Evolutionary conservation across 2,888 invertebrate species (phyloP), one percentile per base, ranked within the genome.

Genomic region (Erebia ligea): DNA sequence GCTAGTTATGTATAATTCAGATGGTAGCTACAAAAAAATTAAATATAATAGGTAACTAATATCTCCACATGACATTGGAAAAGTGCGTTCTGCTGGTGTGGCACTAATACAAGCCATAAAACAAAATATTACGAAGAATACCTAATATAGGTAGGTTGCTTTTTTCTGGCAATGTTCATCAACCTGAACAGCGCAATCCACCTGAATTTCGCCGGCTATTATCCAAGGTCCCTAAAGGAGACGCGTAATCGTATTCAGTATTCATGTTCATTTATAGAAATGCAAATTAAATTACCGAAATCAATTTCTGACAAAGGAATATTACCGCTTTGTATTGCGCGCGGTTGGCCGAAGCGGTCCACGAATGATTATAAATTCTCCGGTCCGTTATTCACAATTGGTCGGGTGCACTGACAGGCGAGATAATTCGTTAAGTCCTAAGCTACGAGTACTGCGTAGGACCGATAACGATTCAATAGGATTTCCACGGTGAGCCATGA

Each of bases 401-500:
- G 87, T 82, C 86, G 83, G 82, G 84, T 71, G 73, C 40, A 67
- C 69, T 86, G 83, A 80, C 81, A 79, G 84, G 83, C 79, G 82
- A 84, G 89, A 89, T 90, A 88, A 90, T 89, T 90, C 89, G 89
- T 86, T 89, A 89, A 90, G 87, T 87, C 88, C 80, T 89, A 86
- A 88, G 87, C 86, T 86, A 85, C 83, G 86, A 82, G 84, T 86
- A 85, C 91, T 91, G 91, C 83, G 87, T 86, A 86, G 84, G 82
- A 81, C 80, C 82, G 90, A 91, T 91, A 90, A 89, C 88, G 84
- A 80, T 83, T 83, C 82, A 86, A 86, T 86, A 82, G 84, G 85
- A 86, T 83, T 86, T 80, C 77, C 84, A 86, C 84, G 85, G 86
- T 84, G 84, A 82, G 81, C 82, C 70, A n/a, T n/a, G n/a, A 57